Conservation (phyloP, 1,140 invertebrate genomes). For the Helicoverpa zea region DNA sequence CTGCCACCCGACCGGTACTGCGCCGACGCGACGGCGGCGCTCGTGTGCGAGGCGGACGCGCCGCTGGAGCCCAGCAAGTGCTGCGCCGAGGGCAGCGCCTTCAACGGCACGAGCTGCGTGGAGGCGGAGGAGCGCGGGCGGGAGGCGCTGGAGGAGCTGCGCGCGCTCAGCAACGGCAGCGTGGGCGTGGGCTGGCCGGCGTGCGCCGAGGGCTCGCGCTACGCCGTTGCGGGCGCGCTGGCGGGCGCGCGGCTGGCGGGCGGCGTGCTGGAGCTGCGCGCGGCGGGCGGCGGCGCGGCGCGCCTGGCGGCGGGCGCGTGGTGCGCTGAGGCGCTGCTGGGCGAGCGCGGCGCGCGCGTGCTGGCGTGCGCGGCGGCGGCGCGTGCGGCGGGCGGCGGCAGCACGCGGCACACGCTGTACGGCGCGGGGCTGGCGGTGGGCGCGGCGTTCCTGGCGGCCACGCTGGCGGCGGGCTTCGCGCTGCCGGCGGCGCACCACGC, state of each 20-base stretch:
- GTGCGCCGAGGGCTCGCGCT: conserved; percentile 75
- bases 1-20: conserved; percentile 87
- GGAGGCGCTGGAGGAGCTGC: conserved; percentile 87
- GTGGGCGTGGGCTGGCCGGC: conserved; percentile 76
- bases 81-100: conserved; percentile 72
- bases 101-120: conserved; percentile 79
- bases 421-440: conserved; percentile 92
- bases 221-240: conserved; percentile 78
- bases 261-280: conserved; percentile 79
- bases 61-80: conserved; percentile 64
- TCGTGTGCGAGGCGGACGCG: conserved; percentile 86
- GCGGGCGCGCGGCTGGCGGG: conserved; percentile 84
- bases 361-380: conserved; percentile 88
- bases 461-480: conserved; percentile 91
- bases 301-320: conserved; percentile 86
- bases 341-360: conserved; percentile 81
- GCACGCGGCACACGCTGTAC: conserved; percentile 86
- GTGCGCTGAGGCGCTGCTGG: conserved; percentile 88
- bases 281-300: conserved; percentile 56
- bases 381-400: conserved; percentile 76
- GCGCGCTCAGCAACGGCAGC: conserved; percentile 59
- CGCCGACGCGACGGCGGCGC: conserved; percentile 87
- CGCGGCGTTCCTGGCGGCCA: conserved; percentile 92
- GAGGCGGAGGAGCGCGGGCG: conserved; percentile 88
- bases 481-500: conserved; percentile 93